Conservation (phyloP, 2,797 vertebrate genomes). For the Acropternis orthonyx region DNA sequence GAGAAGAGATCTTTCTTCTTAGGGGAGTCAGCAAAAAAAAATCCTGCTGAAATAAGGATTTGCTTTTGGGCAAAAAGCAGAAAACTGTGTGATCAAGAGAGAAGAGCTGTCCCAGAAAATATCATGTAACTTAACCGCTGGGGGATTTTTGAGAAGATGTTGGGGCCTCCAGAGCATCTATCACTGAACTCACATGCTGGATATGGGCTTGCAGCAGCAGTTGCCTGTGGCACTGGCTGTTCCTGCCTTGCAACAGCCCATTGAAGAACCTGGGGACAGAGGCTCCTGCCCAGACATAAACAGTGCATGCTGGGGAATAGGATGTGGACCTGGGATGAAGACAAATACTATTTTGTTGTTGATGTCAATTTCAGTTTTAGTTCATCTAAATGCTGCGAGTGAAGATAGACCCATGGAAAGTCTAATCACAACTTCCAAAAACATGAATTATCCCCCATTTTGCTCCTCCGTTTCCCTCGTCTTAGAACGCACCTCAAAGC, state of each 20-base stretch:
- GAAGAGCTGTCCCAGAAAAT: background rate
- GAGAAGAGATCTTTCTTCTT: background rate
- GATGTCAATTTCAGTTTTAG: background rate
- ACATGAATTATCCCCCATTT: background rate
- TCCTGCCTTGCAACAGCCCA: background rate
- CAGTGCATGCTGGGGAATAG: background rate
- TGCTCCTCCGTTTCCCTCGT: background rate
- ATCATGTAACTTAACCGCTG: background rate
- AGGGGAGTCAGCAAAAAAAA: background rate
- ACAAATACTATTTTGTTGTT: background rate
- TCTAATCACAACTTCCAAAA: background rate
- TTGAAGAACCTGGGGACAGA: background rate
- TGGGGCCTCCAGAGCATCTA: background rate
- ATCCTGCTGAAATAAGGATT: background rate
- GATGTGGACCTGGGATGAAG: accelerated
- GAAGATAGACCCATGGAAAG: background rate
- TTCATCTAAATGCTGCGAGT: background rate
- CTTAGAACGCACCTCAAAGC: background rate
- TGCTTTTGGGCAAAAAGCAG: background rate
- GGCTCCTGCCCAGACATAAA: background rate
- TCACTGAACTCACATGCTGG: background rate
- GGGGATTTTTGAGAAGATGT: background rate
- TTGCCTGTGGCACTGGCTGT: background rate
- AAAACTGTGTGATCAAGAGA: background rate
- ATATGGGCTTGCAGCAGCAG: background rate